These are phyloP conservation scores for Bombus turneri DNA, from an alignment of 1,140 invertebrate genomes.

Conservation along the genomic window DNA sequence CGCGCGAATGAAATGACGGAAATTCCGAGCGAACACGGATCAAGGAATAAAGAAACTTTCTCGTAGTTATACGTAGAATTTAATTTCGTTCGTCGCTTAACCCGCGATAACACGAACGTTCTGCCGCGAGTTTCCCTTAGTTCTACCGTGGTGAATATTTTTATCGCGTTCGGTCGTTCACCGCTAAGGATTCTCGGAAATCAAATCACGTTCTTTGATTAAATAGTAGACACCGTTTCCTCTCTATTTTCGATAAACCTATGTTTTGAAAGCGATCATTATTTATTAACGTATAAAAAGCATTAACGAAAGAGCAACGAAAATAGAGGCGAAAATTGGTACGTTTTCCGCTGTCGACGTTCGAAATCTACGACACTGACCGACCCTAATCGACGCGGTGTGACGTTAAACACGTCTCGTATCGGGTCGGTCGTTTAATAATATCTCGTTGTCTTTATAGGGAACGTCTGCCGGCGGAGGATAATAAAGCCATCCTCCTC, in stretches of 20 bases:
- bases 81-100: constrained; percentile 57
- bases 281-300: neutral
- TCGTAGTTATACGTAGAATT: constrained; percentile 42
- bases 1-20: neutral
- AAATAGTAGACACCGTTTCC: constrained; percentile 7
- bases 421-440: constrained; percentile 38
- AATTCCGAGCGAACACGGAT: too few relatives aligned
- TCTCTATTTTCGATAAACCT: neutral
- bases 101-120: constrained; percentile 44
- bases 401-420: neutral
- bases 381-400: neutral
- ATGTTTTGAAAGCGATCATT: too few relatives aligned
- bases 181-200: constrained; percentile 16
- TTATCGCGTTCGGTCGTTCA: constrained; percentile 31
- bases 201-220: constrained; percentile 36
- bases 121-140: constrained; percentile 37
- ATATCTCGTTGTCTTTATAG: constrained; percentile 57
- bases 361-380: neutral
- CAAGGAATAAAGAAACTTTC: constrained; percentile 42
- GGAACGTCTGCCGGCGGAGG: constrained; percentile 30
- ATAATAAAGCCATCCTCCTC: constrained; percentile 56
- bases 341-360: neutral
- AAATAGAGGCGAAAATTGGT: neutral
- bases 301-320: neutral
- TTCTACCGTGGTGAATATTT: constrained; percentile 54